Evolutionary conservation across 2,797 vertebrate species (phyloP).

Genomic region (Tadarida brasiliensis): DNA sequence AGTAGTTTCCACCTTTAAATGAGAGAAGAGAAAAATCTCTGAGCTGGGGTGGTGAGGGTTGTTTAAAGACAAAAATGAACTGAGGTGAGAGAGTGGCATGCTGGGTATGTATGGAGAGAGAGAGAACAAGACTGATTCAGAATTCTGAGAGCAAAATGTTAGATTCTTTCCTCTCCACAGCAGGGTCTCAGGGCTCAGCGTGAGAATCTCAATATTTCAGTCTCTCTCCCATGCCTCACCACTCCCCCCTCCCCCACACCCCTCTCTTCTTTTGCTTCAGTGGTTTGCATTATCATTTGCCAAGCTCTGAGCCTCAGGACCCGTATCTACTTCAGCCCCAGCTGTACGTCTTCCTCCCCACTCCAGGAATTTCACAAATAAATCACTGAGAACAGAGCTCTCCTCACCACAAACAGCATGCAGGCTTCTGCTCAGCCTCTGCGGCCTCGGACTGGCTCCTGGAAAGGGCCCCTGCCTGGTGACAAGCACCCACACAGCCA

Average conservation of each 20-base stretch:
- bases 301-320: neutral
- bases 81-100: neutral
- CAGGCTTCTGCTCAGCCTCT: neutral
- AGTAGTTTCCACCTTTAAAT: neutral
- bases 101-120: neutral
- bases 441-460: constrained; percentile 43
- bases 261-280: neutral
- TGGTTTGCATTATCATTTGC: neutral
- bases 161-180: neutral
- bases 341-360: neutral
- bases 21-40: neutral
- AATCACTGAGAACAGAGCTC: neutral
- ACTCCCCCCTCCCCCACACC: accelerated
- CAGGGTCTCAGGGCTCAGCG: neutral
- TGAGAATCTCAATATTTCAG: neutral
- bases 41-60: neutral
- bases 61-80: neutral
- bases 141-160: neutral
- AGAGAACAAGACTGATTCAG: neutral
- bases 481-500: neutral
- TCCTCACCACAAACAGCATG: neutral
- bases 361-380: constrained; percentile 32
- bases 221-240: neutral
- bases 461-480: constrained; percentile 4
- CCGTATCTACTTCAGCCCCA: neutral